A percentile compares a stretch with the other conserved stretches of the same genome.
Evolutionary conservation across 1,140 invertebrate species (phyloP).

Genomic region (Orchestia grillus): DNA sequence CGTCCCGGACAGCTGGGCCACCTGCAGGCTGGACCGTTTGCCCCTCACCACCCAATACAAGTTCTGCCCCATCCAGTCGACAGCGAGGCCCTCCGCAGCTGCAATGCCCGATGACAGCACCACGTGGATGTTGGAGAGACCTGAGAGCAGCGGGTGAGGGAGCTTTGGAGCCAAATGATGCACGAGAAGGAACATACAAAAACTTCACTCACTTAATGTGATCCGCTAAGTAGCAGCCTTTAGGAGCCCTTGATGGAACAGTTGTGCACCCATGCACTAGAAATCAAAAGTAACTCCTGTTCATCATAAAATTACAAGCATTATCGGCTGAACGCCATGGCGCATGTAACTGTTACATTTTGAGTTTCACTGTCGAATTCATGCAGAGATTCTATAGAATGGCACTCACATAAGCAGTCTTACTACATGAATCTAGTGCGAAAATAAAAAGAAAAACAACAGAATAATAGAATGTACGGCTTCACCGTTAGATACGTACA

Average conservation of each 20-base stretch:
- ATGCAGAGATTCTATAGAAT: too few species aligned
- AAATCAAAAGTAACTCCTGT: too few species aligned
- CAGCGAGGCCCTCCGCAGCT: constrained; percentile 87
- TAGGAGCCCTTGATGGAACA: background rate
- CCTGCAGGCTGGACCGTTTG: constrained; percentile 85
- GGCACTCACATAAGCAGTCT: too few species aligned
- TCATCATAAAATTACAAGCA: too few species aligned
- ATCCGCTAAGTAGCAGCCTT: background rate
- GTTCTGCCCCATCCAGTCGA: constrained; percentile 88
- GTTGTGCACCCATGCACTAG: background rate
- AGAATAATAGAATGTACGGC: too few species aligned
- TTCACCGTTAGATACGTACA: too few species aligned
- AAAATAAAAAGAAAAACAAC: too few species aligned
- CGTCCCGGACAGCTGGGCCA: constrained; percentile 84
- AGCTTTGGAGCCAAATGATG: background rate
- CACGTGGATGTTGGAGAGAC: constrained; percentile 83
- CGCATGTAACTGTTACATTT: too few species aligned
- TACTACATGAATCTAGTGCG: too few species aligned
- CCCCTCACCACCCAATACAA: constrained; percentile 79
- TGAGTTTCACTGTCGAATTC: too few species aligned
- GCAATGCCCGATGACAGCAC: constrained; percentile 87
- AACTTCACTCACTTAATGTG: background rate
- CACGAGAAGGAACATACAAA: background rate
- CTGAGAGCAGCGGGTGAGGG: constrained; percentile 70
- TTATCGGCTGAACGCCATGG: too few species aligned